Conservation (phyloP, 2,113 vertebrate species). For the Paracanthobrama guichenoti region DNA sequence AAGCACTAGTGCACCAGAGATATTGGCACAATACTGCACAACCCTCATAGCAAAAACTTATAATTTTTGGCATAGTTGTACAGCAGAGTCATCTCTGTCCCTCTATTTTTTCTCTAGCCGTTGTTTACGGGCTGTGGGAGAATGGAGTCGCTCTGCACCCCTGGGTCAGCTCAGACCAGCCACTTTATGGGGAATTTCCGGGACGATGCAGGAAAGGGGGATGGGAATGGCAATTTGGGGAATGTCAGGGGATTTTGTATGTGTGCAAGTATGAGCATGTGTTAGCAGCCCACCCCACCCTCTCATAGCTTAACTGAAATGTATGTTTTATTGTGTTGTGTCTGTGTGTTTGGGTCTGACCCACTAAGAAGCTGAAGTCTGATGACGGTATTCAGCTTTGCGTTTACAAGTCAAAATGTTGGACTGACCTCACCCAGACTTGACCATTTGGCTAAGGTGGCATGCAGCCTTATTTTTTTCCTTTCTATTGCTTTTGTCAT, state of each 20-base stretch:
- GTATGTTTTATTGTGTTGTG: slow-evolving; percentile 9
- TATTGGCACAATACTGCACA: slow-evolving; percentile 13
- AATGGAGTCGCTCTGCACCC: slow-evolving; percentile 23
- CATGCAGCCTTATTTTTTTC: background rate
- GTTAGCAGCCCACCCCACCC: slow-evolving; percentile 17
- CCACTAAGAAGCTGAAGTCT: background rate
- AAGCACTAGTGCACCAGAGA: slow-evolving; percentile 36
- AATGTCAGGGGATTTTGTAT: slow-evolving; percentile 6
- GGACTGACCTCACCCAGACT: background rate
- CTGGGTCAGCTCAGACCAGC: slow-evolving; percentile 44
- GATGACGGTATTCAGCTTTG: no score
- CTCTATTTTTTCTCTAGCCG: slow-evolving; percentile 13
- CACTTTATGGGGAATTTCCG: slow-evolving; percentile 57
- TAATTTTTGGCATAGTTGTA: slow-evolving; percentile 48
- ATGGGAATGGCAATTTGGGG: slow-evolving; percentile 30
- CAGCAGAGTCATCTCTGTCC: slow-evolving; percentile 1
- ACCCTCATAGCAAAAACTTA: slow-evolving; percentile 46
- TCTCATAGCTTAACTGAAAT: background rate
- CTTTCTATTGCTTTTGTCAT: no score
- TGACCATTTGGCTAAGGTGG: background rate
- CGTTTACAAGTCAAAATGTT: background rate
- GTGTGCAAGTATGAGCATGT: slow-evolving; percentile 6
- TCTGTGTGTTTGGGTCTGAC: slow-evolving; percentile 25
- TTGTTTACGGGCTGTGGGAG: slow-evolving; percentile 50
- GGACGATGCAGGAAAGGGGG: slow-evolving; percentile 41